These are phyloP conservation scores for Melieria crassipennis DNA, from an alignment of 2,888 invertebrate species.

Conservation along the genomic window DNA sequence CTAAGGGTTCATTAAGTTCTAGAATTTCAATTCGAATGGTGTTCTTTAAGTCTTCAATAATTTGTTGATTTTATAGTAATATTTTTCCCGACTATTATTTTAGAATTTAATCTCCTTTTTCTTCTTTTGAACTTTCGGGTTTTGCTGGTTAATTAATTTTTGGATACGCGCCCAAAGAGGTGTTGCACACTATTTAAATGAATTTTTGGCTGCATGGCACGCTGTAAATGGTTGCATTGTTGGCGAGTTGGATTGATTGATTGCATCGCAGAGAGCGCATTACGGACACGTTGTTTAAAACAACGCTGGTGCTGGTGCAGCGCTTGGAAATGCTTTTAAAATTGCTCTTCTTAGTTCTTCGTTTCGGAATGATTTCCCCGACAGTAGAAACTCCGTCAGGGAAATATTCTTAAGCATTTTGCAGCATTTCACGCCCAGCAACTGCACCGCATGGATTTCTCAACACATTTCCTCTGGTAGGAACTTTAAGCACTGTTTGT, in stretches of 20 bases:
- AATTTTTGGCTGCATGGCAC: background rate
- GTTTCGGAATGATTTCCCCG: background rate
- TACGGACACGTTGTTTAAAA: background rate
- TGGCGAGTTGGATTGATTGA: background rate
- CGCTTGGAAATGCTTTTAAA: background rate
- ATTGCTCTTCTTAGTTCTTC: background rate
- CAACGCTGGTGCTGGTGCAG: background rate
- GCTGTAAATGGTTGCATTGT: no score
- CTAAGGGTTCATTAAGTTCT: no score
- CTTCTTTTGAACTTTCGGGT: background rate
- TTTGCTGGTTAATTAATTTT: background rate
- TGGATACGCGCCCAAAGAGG: conserved; percentile 28
- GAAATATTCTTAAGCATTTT: background rate
- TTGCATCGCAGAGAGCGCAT: conserved; percentile 11
- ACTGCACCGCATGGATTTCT: no score
- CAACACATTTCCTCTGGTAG: background rate
- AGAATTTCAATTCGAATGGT: no score
- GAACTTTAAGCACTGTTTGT: conserved; percentile 2
- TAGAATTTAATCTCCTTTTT: no score
- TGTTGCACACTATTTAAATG: background rate
- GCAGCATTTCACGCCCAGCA: background rate
- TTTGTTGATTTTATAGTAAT: no score
- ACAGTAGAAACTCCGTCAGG: background rate
- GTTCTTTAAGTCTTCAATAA: no score
- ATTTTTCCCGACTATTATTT: no score